Conservation (phyloP, 2,113 vertebrate genomes). For the Panthera leo region DNA sequence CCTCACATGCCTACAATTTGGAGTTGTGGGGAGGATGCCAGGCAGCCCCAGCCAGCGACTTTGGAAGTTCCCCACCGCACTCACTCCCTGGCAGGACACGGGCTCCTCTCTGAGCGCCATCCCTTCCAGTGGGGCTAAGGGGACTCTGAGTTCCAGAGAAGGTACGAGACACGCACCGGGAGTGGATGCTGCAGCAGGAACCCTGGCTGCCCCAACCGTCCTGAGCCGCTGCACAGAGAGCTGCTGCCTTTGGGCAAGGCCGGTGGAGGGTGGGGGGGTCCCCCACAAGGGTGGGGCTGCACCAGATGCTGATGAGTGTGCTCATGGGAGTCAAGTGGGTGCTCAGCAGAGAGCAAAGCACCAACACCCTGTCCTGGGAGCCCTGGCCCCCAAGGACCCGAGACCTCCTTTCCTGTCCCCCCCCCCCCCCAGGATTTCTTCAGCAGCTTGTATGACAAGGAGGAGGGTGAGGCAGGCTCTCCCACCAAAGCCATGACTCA, state of each 20-base stretch:
- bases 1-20: background rate
- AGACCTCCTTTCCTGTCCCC: background rate
- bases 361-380: background rate
- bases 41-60: background rate
- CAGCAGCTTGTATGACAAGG: background rate
- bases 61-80: background rate
- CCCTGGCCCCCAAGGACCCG: too few species aligned
- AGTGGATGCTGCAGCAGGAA: background rate
- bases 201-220: background rate
- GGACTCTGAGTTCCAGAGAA: background rate
- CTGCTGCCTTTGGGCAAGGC: background rate
- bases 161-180: background rate
- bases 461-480: background rate
- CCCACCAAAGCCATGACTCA: constrained; percentile 62
- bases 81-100: background rate
- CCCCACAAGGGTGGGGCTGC: background rate
- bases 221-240: background rate
- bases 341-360: background rate
- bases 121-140: background rate
- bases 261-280: background rate
- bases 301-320: background rate
- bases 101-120: background rate
- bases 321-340: background rate
- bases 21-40: background rate
- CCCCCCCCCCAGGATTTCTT: background rate